Evolutionary conservation across 2,113 vertebrate species (phyloP).

Genomic region (Thryonomys swinderianus): DNA sequence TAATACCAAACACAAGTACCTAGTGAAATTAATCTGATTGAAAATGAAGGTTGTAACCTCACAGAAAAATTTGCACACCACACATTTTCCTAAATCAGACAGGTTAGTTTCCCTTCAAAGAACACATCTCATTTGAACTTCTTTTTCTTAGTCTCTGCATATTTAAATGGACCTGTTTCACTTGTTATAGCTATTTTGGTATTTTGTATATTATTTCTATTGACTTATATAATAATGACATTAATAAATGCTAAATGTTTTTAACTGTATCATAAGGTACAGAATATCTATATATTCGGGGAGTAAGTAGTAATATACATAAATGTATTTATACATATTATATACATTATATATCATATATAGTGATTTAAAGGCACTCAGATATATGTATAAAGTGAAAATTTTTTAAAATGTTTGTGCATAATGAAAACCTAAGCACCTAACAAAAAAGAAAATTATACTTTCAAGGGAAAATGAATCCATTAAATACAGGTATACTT

Average conservation of each 20-base stretch:
- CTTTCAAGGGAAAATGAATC: neutral
- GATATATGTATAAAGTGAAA: neutral
- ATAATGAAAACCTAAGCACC: neutral
- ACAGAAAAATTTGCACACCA: neutral
- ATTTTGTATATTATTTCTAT: neutral
- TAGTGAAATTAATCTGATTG: neutral
- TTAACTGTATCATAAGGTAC: neutral
- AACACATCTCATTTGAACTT: neutral
- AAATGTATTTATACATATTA: neutral
- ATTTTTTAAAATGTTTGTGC: neutral
- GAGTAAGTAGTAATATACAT: neutral
- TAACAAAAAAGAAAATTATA: neutral
- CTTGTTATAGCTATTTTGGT: neutral
- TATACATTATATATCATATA: neutral
- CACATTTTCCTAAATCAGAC: neutral
- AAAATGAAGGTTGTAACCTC: neutral
- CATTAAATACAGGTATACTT: neutral
- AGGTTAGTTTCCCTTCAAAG: neutral
- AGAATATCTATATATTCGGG: neutral
- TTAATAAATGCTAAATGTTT: neutral
- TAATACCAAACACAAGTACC: neutral
- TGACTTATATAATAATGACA: neutral
- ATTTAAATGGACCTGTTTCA: neutral
- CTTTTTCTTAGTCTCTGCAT: neutral
- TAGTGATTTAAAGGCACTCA: neutral